Evolutionary conservation across 2,888 invertebrate species (phyloP).

Genomic region (Palloptera scutellata): DNA sequence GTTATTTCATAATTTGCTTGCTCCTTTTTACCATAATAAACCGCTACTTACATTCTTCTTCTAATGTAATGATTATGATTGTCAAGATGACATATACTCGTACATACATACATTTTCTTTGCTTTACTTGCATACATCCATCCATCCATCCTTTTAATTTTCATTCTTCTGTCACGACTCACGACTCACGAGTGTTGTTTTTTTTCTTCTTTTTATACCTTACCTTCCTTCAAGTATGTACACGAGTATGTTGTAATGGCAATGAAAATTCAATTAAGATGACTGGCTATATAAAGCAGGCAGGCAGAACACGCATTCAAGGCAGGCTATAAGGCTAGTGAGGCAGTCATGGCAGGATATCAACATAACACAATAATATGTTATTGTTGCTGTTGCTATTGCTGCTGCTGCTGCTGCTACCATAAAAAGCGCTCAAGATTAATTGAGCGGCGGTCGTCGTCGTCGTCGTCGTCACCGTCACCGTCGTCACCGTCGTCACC

Average conservation of each 20-base stretch:
- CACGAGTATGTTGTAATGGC: slow-evolving; percentile 19
- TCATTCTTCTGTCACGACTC: too few species aligned
- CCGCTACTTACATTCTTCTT: too few species aligned
- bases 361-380: too few species aligned
- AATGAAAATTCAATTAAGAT: slow-evolving; percentile 30
- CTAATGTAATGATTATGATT: slow-evolving; percentile 15
- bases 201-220: background rate
- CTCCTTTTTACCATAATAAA: too few species aligned
- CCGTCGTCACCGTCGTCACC: too few species aligned
- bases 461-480: too few species aligned
- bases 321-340: background rate
- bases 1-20: slow-evolving; percentile 15
- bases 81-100: background rate
- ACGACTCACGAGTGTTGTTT: background rate
- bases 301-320: slow-evolving; percentile 2
- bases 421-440: slow-evolving; percentile 28
- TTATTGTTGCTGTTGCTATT: background rate
- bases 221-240: background rate
- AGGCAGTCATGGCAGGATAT: background rate
- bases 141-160: too few species aligned
- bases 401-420: background rate
- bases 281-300: slow-evolving; percentile 22
- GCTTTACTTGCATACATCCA: too few species aligned
- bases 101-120: too few species aligned
- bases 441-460: slow-evolving; percentile 16